These are phyloP conservation scores for Columba livia DNA, from an alignment of 2,113 vertebrate genomes.

Conservation along the genomic window DNA sequence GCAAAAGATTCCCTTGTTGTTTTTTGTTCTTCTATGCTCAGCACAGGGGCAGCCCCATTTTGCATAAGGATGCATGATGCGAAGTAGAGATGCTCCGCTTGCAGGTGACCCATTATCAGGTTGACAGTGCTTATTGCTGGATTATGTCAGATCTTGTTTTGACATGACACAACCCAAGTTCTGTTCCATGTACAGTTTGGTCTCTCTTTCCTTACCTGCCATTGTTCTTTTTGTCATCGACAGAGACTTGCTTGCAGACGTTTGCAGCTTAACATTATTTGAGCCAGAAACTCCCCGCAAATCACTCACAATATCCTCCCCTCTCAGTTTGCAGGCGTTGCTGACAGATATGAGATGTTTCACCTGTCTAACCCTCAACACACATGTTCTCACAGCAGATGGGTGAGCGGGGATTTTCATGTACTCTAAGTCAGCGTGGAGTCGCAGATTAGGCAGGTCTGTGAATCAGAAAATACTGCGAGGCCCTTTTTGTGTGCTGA, in stretches of 20 bases:
- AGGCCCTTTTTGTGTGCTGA: not conserved
- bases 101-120: not conserved
- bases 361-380: slow-evolving; percentile 31
- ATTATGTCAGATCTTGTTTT: slow-evolving; percentile 11
- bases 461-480: not conserved
- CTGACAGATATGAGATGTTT: slow-evolving; percentile 36
- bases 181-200: not conserved
- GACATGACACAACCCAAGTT: not conserved
- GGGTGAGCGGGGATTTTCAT: not conserved
- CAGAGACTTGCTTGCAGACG: not conserved
- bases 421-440: not conserved
- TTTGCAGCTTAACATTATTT: not conserved
- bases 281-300: not conserved
- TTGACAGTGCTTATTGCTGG: not conserved
- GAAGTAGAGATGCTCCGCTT: not conserved
- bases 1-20: not conserved
- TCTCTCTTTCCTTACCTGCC: not conserved
- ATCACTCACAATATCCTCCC: not conserved
- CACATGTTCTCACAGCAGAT: slow-evolving; percentile 15
- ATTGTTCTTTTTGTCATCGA: not conserved
- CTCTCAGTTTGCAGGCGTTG: not conserved
- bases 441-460: not conserved
- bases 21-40: not conserved
- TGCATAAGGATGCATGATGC: not conserved
- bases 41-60: not conserved